A percentile compares a stretch with the other conserved stretches of the same genome.
These are phyloP conservation scores for Cyphomyrmex costatus DNA, from an alignment of 1,140 invertebrate genomes.

Conservation along the genomic window DNA sequence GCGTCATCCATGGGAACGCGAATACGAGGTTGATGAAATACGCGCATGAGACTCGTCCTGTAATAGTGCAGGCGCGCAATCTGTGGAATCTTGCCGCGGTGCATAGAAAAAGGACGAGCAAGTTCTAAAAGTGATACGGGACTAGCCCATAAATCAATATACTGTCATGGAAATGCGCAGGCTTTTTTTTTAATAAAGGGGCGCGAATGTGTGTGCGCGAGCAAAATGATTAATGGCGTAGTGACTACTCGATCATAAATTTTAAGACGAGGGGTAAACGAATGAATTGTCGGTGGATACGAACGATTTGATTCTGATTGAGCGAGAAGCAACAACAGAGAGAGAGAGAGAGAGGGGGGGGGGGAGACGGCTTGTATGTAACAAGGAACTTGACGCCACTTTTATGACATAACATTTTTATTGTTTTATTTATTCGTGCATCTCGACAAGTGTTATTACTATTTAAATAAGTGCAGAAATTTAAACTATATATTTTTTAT, in stretches of 20 bases:
- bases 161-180: constrained; percentile 7
- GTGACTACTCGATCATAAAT: constrained; percentile 75
- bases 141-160: constrained; percentile 59
- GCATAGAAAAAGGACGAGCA: constrained; percentile 33
- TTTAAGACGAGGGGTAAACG: constrained; percentile 64
- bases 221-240: constrained; percentile 71
- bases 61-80: constrained; percentile 49
- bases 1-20: constrained; percentile 26
- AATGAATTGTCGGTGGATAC: constrained; percentile 54
- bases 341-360: background rate
- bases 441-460: background rate
- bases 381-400: constrained; percentile 44
- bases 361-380: background rate
- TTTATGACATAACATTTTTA: constrained; percentile 1
- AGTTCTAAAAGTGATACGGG: constrained; percentile 41
- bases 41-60: background rate
- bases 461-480: constrained; percentile 12
- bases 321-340: background rate
- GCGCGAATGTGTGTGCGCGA: constrained; percentile 34
- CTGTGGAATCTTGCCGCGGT: constrained; percentile 41
- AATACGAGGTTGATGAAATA: constrained; percentile 45
- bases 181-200: constrained; percentile 56
- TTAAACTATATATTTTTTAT: background rate
- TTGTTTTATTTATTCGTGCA: background rate
- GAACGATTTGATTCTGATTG: constrained; percentile 63